Evolutionary conservation across 2,113 vertebrate species (phyloP).

Genomic region (Ochotona curzoniae): DNA sequence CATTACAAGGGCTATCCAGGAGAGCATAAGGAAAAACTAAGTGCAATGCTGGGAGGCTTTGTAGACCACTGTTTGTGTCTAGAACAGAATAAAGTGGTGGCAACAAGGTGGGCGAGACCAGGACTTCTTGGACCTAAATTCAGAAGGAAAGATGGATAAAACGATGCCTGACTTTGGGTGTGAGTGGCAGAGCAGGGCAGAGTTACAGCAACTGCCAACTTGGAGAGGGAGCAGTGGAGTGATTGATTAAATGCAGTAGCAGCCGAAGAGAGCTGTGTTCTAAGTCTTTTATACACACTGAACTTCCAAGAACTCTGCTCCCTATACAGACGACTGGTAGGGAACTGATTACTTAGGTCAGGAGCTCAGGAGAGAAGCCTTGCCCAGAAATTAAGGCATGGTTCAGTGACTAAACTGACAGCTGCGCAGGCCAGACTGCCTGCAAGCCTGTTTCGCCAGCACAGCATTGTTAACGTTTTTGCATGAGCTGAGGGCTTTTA

Average conservation of each 20-base stretch:
- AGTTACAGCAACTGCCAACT: not conserved
- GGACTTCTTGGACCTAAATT: not conserved
- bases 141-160: not conserved
- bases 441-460: not conserved
- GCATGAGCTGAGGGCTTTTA: not conserved
- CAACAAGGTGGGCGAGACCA: not conserved
- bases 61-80: fast-evolving
- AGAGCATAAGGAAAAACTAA: not conserved
- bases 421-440: not conserved
- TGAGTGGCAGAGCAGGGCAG: not conserved
- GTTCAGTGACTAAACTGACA: not conserved
- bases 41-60: not conserved
- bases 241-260: not conserved
- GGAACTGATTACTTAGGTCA: not conserved
- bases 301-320: not conserved
- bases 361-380: not conserved
- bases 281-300: too few species aligned
- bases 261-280: not conserved
- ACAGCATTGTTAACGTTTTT: not conserved
- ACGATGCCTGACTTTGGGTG: not conserved
- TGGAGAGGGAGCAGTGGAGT: not conserved
- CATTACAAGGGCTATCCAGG: not conserved
- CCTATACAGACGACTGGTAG: not conserved
- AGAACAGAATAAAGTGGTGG: not conserved
- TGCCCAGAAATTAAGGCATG: not conserved